Percentiles rank a stretch among this genome's conserved stretches.
Evolutionary conservation across 2,797 vertebrate species (phyloP).

Genomic region (Macropus fuliginosus): DNA sequence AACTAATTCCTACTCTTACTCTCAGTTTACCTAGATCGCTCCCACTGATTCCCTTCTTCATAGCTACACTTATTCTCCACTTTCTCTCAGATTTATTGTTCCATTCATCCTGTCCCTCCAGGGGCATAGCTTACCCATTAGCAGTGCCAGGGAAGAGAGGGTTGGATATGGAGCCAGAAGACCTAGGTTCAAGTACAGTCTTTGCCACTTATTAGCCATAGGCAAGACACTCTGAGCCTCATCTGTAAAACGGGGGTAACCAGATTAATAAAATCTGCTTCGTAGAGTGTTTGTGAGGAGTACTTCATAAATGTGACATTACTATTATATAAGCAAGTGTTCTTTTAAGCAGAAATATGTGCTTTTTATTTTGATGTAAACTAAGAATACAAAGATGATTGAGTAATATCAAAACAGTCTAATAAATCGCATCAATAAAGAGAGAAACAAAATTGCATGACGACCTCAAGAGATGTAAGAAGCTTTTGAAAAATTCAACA

Average conservation of each 20-base stretch:
- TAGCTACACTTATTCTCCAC: background rate
- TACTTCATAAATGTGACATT: background rate
- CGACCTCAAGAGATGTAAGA: no score
- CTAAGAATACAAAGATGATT: no score
- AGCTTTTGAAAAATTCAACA: no score
- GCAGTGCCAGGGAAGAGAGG: background rate
- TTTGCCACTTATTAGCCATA: background rate
- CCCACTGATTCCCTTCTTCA: background rate
- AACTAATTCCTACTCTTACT: background rate
- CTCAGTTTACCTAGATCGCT: background rate
- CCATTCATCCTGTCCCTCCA: background rate
- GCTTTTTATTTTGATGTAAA: no score
- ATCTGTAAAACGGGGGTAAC: background rate
- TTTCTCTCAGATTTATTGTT: background rate
- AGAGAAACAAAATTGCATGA: no score
- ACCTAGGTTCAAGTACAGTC: background rate
- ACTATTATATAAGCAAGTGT: background rate
- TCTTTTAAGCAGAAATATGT: no score
- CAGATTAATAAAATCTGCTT: background rate
- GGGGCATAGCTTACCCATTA: background rate
- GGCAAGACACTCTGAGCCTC: background rate
- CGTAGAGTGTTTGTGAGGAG: background rate
- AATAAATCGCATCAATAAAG: no score
- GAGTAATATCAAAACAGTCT: no score
- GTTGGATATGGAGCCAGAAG: background rate